phyloP scores from a whole-genome alignment of 2,888 invertebrate species.

The Drosophila hamatofila region DNA sequence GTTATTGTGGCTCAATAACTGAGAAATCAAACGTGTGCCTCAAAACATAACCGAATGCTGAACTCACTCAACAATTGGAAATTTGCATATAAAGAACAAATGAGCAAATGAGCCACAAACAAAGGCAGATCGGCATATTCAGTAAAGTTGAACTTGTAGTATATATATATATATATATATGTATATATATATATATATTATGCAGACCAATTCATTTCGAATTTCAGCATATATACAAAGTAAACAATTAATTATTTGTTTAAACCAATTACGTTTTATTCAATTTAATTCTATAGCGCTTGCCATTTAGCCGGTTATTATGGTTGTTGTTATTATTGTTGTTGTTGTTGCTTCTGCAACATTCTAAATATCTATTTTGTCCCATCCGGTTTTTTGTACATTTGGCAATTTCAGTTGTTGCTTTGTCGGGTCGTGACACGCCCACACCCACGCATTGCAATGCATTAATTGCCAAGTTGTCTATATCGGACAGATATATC shows the following conservation, averaged over 20 bases:
- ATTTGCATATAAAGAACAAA: conserved; percentile 54
- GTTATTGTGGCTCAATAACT: conserved; percentile 21
- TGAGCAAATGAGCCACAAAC: conserved; percentile 26
- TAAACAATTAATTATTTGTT: conserved; percentile 38
- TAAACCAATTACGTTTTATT: conserved; percentile 56
- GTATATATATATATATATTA: conserved; percentile 1
- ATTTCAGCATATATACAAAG: conserved; percentile 25
- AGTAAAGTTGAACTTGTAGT: conserved; percentile 30
- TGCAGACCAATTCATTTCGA: conserved; percentile 25
- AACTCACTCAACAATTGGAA: conserved; percentile 40
- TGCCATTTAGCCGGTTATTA: conserved; percentile 71
- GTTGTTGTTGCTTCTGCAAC: conserved; percentile 19
- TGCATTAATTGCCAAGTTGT: conserved; percentile 29
- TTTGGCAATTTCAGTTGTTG: conserved; percentile 28
- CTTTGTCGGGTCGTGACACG: conserved; percentile 34
- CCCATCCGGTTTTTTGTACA: conserved; percentile 54
- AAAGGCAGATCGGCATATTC: conserved; percentile 15
- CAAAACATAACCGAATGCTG: conserved; percentile 32
- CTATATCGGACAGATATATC: not conserved
- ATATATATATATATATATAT: conserved; percentile 2
- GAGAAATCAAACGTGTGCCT: conserved; percentile 39
- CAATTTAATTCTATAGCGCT: conserved; percentile 49
- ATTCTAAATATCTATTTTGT: conserved; percentile 40
- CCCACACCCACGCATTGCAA: conserved; percentile 22
- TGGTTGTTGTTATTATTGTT: conserved; percentile 23